A percentile compares a stretch with the other conserved stretches of the same genome.
Evolutionary conservation across 2,113 vertebrate species (phyloP).

Genomic region (Sclerurus mexicanus): DNA sequence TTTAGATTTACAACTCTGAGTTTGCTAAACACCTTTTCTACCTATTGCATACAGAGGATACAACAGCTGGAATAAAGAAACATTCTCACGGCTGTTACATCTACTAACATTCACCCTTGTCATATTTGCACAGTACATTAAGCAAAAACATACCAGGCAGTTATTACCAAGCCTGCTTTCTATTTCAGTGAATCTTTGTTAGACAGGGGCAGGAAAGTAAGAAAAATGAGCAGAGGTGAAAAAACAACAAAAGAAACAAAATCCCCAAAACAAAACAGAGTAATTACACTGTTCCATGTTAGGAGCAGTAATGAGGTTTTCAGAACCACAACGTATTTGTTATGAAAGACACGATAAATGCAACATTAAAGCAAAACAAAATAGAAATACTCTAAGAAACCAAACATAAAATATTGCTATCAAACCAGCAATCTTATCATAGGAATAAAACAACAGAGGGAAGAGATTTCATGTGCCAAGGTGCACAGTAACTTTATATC

Average conservation of each 20-base stretch:
- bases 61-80: constrained; percentile 9
- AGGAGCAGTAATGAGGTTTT: not conserved
- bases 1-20: not conserved
- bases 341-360: not conserved
- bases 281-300: not conserved
- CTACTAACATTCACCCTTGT: not conserved
- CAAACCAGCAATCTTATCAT: not conserved
- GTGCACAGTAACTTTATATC: not conserved
- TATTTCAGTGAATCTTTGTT: constrained; percentile 24
- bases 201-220: not conserved
- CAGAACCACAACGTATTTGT: not conserved
- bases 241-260: not conserved
- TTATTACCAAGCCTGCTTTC: not conserved
- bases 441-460: not conserved
- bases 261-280: not conserved
- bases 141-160: constrained; percentile 32
- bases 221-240: not conserved
- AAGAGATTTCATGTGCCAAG: not conserved
- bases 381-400: not conserved
- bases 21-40: not conserved
- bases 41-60: not conserved
- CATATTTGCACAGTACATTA: constrained; percentile 49
- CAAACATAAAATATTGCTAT: not conserved
- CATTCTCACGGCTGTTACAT: not conserved
- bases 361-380: not conserved